phyloP scores from a whole-genome alignment of 2,113 vertebrate species.

The Syngnathus scovelli region DNA sequence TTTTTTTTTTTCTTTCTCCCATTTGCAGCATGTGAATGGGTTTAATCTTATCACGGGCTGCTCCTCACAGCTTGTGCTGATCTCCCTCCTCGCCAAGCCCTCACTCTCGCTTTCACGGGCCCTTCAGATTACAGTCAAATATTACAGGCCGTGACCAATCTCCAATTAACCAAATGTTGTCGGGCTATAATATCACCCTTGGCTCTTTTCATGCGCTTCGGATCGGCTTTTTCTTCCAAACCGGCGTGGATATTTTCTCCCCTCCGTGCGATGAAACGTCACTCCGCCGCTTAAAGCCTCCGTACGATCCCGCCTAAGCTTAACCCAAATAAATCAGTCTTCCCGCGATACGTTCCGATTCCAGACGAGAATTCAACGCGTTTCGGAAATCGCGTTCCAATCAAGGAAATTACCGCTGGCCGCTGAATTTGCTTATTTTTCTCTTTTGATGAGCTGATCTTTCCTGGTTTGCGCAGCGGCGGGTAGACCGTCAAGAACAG shows the following conservation, averaged over 20 bases:
- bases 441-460: constrained; percentile 35
- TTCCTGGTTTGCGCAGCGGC: constrained; percentile 13
- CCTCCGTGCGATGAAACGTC: constrained; percentile 53
- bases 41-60: constrained; percentile 70
- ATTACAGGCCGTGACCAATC: constrained; percentile 73
- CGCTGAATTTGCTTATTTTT: constrained; percentile 45
- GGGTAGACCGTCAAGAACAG: neutral
- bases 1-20: neutral
- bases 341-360: constrained; percentile 53
- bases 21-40: constrained; percentile 51
- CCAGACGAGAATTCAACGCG: constrained; percentile 58
- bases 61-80: constrained; percentile 62
- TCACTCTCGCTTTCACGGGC: constrained; percentile 61
- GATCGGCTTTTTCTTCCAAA: constrained; percentile 65
- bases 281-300: constrained; percentile 51
- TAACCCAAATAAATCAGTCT: constrained; percentile 76
- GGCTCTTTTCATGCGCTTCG: constrained; percentile 67
- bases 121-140: constrained; percentile 75
- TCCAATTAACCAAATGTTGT: constrained; percentile 76
- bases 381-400: constrained; percentile 49
- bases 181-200: constrained; percentile 65
- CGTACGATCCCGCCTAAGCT: constrained; percentile 53
- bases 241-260: constrained; percentile 58
- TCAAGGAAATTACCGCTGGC: constrained; percentile 59
- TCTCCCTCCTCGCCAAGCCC: constrained; percentile 48